Conservation (phyloP, 1,140 invertebrate genomes). For the Protaetia brevitarsis region DNA sequence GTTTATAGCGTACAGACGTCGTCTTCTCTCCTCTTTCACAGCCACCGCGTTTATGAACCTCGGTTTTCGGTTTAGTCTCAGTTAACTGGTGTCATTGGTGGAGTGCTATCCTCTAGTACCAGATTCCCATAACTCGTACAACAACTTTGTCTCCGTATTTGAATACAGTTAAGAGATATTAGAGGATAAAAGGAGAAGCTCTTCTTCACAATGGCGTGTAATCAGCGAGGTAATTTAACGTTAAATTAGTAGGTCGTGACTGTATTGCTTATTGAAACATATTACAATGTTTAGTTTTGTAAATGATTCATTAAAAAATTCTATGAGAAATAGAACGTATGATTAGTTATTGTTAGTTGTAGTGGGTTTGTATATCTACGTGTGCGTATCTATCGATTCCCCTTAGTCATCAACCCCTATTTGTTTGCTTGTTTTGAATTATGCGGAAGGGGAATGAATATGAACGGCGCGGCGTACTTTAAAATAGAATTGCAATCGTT, state of each 20-base stretch:
- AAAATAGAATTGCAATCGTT: too few species aligned
- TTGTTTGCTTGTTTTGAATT: not conserved
- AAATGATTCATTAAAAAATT: slow-evolving; percentile 2
- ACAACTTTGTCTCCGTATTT: not conserved
- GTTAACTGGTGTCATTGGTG: slow-evolving; percentile 6
- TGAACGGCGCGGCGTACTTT: too few species aligned
- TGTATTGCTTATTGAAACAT: not conserved
- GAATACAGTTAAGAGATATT: not conserved
- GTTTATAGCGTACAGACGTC: not conserved
- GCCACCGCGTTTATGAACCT: not conserved
- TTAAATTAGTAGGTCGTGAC: slow-evolving; percentile 1
- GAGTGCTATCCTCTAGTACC: not conserved
- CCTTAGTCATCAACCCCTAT: slow-evolving; percentile 6
- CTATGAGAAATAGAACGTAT: too few species aligned
- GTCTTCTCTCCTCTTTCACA: not conserved
- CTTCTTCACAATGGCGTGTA: not conserved
- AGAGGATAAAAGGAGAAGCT: too few species aligned
- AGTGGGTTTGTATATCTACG: not conserved
- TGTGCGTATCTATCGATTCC: not conserved
- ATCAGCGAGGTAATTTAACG: not conserved
- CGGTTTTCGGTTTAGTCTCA: not conserved
- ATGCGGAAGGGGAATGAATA: not conserved
- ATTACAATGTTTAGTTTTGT: not conserved
- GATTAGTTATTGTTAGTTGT: too few species aligned
- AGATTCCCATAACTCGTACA: not conserved